These are phyloP conservation scores for Cloeon dipterum DNA, from an alignment of 2,888 invertebrate genomes.

Conservation along the genomic window DNA sequence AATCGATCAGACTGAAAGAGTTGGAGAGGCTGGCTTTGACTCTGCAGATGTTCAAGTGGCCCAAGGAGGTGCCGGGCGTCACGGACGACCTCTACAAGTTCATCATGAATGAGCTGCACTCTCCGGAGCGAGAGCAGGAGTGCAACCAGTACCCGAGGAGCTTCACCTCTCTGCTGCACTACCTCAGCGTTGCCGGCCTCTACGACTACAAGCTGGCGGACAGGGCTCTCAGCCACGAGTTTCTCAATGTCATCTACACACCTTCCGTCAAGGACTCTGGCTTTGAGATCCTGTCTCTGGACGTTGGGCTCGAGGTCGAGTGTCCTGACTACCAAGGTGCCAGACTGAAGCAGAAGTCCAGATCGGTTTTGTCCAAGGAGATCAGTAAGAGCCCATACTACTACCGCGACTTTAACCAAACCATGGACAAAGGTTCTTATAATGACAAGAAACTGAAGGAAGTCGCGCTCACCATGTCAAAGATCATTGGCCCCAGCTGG, in stretches of 20 bases:
- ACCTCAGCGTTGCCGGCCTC: background rate
- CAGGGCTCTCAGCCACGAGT: background rate
- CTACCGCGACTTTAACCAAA: no score
- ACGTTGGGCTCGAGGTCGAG: constrained; percentile 35
- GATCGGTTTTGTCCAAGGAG: constrained; percentile 29
- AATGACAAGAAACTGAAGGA: no score
- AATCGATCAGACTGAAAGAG: no score
- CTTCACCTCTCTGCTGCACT: background rate
- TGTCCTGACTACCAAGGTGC: constrained; percentile 31
- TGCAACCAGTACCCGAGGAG: background rate
- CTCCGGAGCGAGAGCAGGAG: constrained; percentile 19
- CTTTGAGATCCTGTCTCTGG: constrained; percentile 36
- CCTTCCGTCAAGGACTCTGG: constrained; percentile 15
- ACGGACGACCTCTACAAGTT: constrained; percentile 21
- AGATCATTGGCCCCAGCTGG: no score
- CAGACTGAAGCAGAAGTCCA: constrained; percentile 22
- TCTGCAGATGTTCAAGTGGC: no score
- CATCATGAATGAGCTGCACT: constrained; percentile 25
- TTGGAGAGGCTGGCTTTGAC: no score
- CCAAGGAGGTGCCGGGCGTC: no score
- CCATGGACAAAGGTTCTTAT: no score
- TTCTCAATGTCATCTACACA: no score
- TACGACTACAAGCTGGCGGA: background rate
- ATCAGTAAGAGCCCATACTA: no score
- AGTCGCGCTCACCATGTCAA: no score